Evolutionary conservation across 2,797 vertebrate genomes (phyloP).

Genomic region (Neosilurus hyrtlii): DNA sequence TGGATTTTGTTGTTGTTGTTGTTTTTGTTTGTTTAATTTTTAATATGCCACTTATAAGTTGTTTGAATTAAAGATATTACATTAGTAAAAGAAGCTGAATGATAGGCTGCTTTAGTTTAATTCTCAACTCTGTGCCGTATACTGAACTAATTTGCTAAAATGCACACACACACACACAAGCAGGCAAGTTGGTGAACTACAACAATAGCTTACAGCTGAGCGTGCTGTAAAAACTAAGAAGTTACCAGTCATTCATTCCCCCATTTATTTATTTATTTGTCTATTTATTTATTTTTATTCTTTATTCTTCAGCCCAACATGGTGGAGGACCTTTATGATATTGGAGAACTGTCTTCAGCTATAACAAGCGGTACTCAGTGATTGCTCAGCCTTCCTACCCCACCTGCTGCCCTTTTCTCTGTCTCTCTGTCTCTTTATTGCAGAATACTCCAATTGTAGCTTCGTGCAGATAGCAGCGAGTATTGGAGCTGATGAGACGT

Average conservation of each 20-base stretch:
- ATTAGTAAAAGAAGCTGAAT: conserved; percentile 34
- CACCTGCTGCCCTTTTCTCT: conserved; percentile 60
- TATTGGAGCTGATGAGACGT: conserved; percentile 40
- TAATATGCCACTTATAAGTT: not conserved
- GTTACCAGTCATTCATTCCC: not conserved
- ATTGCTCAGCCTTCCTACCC: conserved; percentile 28
- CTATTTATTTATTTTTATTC: not conserved
- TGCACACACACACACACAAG: conserved; percentile 38
- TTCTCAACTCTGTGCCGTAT: conserved; percentile 32
- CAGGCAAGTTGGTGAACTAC: conserved; percentile 32
- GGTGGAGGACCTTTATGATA: not conserved
- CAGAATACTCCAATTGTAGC: conserved; percentile 25
- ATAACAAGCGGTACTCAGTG: not conserved
- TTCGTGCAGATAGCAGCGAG: conserved; percentile 36
- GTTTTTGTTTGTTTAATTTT: conserved; percentile 1
- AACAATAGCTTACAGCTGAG: conserved; percentile 10
- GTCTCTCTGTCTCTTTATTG: conserved; percentile 46
- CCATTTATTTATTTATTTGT: not conserved
- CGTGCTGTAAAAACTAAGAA: not conserved
- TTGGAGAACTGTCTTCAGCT: not conserved
- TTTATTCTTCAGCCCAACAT: not conserved
- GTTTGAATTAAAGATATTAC: conserved; percentile 39
- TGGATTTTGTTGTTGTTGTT: not conserved
- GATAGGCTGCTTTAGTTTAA: conserved; percentile 32
- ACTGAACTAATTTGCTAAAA: conserved; percentile 29